Evolutionary conservation across 2,113 vertebrate species (phyloP).

Genomic region (Aleadryas rufinucha): DNA sequence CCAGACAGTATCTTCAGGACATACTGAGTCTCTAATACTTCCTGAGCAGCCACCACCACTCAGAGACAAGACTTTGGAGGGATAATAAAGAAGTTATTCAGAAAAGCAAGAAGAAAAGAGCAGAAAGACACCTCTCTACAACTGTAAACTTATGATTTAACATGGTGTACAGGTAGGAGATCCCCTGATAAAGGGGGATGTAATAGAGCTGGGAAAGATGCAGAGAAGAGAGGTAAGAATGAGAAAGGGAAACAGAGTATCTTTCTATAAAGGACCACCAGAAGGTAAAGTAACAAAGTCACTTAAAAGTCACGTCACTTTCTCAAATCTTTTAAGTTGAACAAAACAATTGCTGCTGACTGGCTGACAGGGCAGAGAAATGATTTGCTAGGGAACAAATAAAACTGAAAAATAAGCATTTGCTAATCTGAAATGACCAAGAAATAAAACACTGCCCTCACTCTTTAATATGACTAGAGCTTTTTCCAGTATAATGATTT

Average conservation of each 20-base stretch:
- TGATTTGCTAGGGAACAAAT: not conserved
- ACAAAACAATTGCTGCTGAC: not conserved
- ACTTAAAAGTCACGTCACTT: not conserved
- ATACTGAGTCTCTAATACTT: not conserved
- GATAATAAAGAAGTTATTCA: not conserved
- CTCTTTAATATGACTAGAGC: not conserved
- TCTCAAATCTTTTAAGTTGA: not conserved
- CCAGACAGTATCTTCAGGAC: not conserved
- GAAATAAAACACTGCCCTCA: not conserved
- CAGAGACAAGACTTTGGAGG: not conserved
- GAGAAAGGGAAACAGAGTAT: not conserved
- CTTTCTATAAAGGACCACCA: not conserved
- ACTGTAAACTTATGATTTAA: not conserved
- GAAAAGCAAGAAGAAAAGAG: not conserved
- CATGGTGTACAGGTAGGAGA: not conserved
- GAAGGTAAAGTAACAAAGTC: not conserved
- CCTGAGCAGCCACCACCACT: not conserved
- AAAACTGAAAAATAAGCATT: not conserved
- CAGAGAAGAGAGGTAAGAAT: not conserved
- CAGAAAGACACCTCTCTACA: not conserved
- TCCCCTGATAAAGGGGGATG: not conserved
- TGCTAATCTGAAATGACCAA: not conserved
- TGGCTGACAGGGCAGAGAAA: not conserved
- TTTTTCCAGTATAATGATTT: not conserved
- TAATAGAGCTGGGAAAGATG: not conserved